Evolutionary conservation across 2,113 vertebrate species (phyloP).

Genomic region (Pteruthius melanotis): DNA sequence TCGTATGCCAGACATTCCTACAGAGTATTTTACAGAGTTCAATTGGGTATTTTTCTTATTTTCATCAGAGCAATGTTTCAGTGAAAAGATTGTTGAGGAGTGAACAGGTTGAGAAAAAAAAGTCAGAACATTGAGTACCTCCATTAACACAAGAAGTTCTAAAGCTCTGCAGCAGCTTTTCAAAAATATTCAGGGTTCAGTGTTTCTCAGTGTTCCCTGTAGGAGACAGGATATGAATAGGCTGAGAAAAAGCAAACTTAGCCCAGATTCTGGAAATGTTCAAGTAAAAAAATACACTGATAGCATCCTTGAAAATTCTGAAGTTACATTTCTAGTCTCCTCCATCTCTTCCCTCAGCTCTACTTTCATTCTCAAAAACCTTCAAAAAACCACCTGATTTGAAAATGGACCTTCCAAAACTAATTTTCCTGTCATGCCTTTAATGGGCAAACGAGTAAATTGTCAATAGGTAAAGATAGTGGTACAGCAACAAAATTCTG

Average conservation of each 20-base stretch:
- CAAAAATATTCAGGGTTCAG: not conserved
- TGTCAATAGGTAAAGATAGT: not conserved
- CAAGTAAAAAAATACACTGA: not conserved
- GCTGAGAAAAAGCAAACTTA: not conserved
- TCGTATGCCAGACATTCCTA: not conserved
- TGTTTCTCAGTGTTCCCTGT: not conserved
- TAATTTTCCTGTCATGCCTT: not conserved
- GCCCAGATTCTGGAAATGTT: not conserved
- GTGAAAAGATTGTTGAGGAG: not conserved
- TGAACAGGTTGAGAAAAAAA: slow-evolving; percentile 1
- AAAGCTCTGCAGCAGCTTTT: not conserved
- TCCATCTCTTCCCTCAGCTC: not conserved
- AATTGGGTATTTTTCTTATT: not conserved
- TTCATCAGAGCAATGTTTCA: not conserved
- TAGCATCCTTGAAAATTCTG: not conserved
- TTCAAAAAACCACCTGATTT: not conserved
- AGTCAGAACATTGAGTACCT: not conserved
- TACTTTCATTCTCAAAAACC: not conserved
- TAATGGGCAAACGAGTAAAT: not conserved
- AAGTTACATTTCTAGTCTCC: not conserved
- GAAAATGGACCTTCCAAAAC: not conserved
- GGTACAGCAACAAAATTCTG: not conserved
- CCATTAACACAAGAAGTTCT: not conserved
- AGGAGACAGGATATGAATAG: slow-evolving; percentile 15
- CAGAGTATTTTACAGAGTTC: not conserved